Evolutionary conservation across 2,888 invertebrate genomes (phyloP).

Genomic region (Aphidius colemani): DNA sequence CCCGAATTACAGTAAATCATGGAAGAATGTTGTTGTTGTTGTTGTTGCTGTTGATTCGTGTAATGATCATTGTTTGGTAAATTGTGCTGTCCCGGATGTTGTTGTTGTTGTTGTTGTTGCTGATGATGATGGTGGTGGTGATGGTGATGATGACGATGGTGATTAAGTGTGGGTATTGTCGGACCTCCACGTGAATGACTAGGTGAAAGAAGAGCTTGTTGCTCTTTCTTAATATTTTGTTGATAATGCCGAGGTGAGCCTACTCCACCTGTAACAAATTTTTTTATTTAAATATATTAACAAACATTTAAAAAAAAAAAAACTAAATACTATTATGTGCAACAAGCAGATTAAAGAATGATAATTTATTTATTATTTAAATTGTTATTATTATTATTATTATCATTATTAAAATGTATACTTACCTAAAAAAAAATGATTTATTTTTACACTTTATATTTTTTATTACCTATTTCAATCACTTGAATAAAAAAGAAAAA

Average conservation of each 20-base stretch:
- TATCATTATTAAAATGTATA: no score
- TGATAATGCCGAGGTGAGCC: slow-evolving; percentile 65
- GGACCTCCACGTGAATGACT: slow-evolving; percentile 63
- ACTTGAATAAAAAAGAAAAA: neutral
- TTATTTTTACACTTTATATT: neutral
- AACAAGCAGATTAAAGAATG: neutral
- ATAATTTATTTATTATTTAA: no score
- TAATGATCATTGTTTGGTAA: slow-evolving; percentile 58
- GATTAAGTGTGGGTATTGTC: slow-evolving; percentile 61
- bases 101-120: no score
- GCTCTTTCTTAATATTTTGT: slow-evolving; percentile 60
- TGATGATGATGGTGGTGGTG: no score
- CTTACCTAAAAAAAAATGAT: neutral
- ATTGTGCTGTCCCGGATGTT: slow-evolving; percentile 55
- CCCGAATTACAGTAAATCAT: slow-evolving; percentile 60
- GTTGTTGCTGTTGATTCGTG: slow-evolving; percentile 24
- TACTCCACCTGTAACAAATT: slow-evolving; percentile 65
- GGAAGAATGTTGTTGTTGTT: slow-evolving; percentile 53
- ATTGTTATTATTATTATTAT: no score
- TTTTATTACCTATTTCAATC: neutral
- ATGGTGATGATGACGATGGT: no score
- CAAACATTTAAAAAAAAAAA: neutral
- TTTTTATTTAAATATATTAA: neutral
- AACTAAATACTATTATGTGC: neutral
- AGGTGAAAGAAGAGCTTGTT: slow-evolving; percentile 62